Evolutionary conservation across 2,113 vertebrate genomes (phyloP).

Genomic region (Turnix velox): DNA sequence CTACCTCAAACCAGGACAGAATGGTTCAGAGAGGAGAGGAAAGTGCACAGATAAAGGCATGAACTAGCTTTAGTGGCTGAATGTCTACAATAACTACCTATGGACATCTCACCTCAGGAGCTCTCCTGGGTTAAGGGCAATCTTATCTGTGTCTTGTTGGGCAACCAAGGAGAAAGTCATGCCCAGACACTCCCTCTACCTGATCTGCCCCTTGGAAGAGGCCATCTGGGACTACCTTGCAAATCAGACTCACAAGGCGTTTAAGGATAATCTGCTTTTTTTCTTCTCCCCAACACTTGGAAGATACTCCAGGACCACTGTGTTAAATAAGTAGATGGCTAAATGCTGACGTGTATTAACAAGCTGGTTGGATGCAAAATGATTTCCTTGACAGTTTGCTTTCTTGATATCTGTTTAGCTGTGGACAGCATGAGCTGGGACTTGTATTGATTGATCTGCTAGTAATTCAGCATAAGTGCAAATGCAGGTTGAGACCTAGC

Average conservation of each 20-base stretch:
- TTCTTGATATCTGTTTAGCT: neutral
- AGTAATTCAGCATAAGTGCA: constrained; percentile 64
- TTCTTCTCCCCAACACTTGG: neutral
- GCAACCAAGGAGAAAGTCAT: neutral
- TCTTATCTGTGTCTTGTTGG: accelerated
- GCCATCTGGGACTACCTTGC: neutral
- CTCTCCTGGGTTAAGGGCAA: neutral
- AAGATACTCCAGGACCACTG: neutral
- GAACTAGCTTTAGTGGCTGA: neutral
- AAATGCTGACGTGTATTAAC: neutral
- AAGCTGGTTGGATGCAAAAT: neutral
- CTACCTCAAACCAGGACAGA: too few species aligned
- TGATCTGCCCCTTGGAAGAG: neutral
- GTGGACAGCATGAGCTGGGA: neutral
- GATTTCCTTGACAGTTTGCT: neutral
- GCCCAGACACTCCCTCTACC: neutral
- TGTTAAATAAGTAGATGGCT: neutral
- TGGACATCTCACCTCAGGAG: neutral
- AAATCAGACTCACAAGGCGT: neutral
- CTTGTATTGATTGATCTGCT: constrained; percentile 7
- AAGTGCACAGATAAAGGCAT: neutral
- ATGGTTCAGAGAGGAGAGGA: neutral
- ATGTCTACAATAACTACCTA: accelerated
- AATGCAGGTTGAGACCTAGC: constrained; percentile 63
- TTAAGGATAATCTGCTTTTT: neutral